These are phyloP conservation scores for Coelinius sp. DNA, from an alignment of 2,888 invertebrate genomes.

Conservation along the genomic window DNA sequence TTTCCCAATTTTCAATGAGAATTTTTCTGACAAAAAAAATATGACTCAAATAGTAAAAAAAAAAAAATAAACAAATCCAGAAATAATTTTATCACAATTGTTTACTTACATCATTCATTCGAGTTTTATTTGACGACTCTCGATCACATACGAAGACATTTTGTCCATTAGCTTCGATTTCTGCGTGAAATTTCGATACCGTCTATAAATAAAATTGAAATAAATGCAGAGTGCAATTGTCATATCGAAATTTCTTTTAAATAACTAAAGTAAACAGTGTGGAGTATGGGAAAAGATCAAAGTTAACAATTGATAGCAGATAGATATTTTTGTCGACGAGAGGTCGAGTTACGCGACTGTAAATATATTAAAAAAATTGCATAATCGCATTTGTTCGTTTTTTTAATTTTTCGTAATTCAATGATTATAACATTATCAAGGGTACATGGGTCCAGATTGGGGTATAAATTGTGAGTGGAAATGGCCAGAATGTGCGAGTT, in stretches of 20 bases:
- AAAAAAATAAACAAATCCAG: background rate
- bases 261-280: background rate
- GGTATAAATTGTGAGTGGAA: slow-evolving; percentile 7
- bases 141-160: slow-evolving; percentile 71
- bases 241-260: background rate
- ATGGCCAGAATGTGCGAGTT: background rate
- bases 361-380: background rate
- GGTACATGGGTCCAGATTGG: background rate
- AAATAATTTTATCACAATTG: slow-evolving; percentile 21
- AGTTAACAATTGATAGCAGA: background rate
- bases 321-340: background rate
- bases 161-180: slow-evolving; percentile 68
- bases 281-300: background rate
- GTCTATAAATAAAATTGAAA: slow-evolving; percentile 62
- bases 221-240: background rate
- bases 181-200: slow-evolving; percentile 72
- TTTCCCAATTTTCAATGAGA: background rate
- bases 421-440: background rate
- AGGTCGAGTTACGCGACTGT: background rate
- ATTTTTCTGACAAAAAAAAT: slow-evolving; percentile 18
- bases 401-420: background rate
- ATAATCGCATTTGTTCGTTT: background rate
- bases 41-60: background rate
- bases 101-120: slow-evolving; percentile 69
- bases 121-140: slow-evolving; percentile 72